phyloP scores from a whole-genome alignment of 1,140 invertebrate genomes.

The Microvelia longipes region DNA sequence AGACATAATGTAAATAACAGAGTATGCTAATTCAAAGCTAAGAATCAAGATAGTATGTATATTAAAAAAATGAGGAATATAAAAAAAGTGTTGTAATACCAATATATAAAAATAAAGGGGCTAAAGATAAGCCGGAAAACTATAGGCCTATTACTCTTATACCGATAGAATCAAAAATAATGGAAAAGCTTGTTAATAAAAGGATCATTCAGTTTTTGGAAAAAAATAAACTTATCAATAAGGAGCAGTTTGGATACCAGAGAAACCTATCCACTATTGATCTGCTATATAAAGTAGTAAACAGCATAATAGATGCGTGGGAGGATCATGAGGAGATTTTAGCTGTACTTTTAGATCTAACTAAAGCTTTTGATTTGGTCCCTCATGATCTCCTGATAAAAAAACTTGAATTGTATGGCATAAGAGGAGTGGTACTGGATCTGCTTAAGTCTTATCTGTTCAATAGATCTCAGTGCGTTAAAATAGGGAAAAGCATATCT shows the following conservation, averaged over 20 bases:
- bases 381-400: neutral
- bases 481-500: neutral
- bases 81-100: neutral
- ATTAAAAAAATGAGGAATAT: no score
- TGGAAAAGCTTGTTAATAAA: neutral
- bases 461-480: neutral
- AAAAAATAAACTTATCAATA: neutral
- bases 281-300: neutral
- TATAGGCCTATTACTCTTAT: neutral
- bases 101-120: neutral
- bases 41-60: no score
- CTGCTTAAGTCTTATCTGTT: neutral
- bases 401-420: neutral
- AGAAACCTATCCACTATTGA: neutral
- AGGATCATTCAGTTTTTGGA: neutral
- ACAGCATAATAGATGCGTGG: neutral
- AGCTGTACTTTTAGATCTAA: neutral
- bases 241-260: neutral
- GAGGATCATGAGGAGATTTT: neutral
- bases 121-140: neutral
- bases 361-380: neutral
- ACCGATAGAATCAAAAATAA: neutral
- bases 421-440: neutral
- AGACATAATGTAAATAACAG: no score
- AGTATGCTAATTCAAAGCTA: no score